Evolutionary conservation across 2,888 invertebrate genomes (phyloP).

Genomic region (Caenorhabditis sp.): DNA sequence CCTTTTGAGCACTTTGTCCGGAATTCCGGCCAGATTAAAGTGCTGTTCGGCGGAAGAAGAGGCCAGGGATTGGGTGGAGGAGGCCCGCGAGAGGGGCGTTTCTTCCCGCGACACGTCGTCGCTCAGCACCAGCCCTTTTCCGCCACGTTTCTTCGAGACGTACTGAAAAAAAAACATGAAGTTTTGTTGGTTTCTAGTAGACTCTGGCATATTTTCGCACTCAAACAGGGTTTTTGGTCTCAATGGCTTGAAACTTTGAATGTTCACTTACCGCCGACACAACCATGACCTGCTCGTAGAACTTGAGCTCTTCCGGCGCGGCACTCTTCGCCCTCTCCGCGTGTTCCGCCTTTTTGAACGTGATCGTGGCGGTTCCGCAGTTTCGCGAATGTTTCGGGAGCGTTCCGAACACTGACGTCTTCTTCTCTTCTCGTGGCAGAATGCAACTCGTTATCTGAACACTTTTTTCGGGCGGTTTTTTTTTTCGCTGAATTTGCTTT

Average conservation of each 20-base stretch:
- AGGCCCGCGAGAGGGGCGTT: slow-evolving; percentile 70
- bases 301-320: slow-evolving; percentile 73
- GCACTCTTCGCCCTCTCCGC: slow-evolving; percentile 73
- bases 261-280: slow-evolving; percentile 67
- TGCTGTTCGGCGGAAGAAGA: slow-evolving; percentile 56
- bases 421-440: slow-evolving; percentile 73
- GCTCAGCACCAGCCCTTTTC: slow-evolving; percentile 66
- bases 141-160: slow-evolving; percentile 64
- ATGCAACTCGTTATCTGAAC: slow-evolving; percentile 70
- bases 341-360: slow-evolving; percentile 73
- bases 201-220: background rate
- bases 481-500: too few species aligned
- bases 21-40: slow-evolving; percentile 68
- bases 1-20: slow-evolving; percentile 64
- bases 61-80: slow-evolving; percentile 70
- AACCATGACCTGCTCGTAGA: slow-evolving; percentile 77
- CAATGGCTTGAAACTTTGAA: too few species aligned
- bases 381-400: slow-evolving; percentile 70
- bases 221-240: too few species aligned
- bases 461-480: too few species aligned
- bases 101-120: slow-evolving; percentile 57
- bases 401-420: slow-evolving; percentile 72
- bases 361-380: slow-evolving; percentile 73
- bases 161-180: slow-evolving; percentile 42
- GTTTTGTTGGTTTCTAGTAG: background rate